Base-by-base conservation (phyloP, 1,140 invertebrate species). In the Drosophila ananassae region DNA sequence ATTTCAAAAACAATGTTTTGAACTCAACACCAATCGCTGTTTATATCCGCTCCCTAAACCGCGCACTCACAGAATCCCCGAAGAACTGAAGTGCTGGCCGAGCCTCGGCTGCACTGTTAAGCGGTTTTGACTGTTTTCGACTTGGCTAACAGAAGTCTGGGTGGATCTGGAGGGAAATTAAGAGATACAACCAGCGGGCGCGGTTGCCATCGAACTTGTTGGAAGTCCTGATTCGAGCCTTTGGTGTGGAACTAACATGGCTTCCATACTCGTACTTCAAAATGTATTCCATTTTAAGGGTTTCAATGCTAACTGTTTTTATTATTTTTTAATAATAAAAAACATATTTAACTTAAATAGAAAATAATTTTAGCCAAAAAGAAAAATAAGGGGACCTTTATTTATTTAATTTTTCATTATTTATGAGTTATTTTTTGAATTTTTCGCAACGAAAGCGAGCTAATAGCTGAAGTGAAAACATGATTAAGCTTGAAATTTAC, bases 11-110 rank as follows among this genome's bases (percentile, higher is more conserved):
- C 22, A 24, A 7, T 6, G n/a, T 17, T 44, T 21, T 46, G 12
- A 52, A 51, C 9, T 32, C n/a, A 44, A 44, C 9, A 44, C 13
- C 4, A 30, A 30, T 25, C 8, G 22, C n/a, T 51, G 24, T 28
- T 12, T 21, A 17, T 39, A 39, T 73, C 59, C 72, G 71, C 41
- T 74, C 1, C 21, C 39, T 48, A 41, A 74, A 66, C 72, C 72
- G 72, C 39, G 39, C 71, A n/a, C 47, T 74, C 51, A 34, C 71
- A 74, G 71, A 74, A 74, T 74, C 71, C 60, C 28, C 72, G 60
- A 66, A 28, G 48, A 74, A 74, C 71, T 74, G 53, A 74, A 64
- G 50, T 39, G 24, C 21, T 61, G 69, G 32, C 52, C 71, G 37
- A 57, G 21, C 28, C 25, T 64, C 57, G 60, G 48, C 17, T 30